phyloP scores from a whole-genome alignment of 2,797 vertebrate species.

The Ctenosaura bakeri region DNA sequence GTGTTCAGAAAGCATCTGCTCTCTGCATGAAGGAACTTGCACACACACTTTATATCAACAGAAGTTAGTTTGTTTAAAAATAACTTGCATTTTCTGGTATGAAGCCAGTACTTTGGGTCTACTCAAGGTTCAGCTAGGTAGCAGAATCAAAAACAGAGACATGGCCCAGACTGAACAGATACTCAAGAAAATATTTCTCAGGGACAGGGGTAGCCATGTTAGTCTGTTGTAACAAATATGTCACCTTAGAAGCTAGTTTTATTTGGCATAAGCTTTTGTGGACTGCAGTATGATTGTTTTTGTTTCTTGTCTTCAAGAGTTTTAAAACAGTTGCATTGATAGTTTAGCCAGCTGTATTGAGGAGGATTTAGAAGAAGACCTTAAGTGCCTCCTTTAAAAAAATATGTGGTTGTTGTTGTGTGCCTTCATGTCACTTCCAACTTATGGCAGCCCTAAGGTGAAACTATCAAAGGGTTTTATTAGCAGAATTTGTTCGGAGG shows the following conservation, averaged over 20 bases:
- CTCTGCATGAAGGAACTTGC: not conserved
- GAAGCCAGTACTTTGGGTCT: not conserved
- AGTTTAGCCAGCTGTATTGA: not conserved
- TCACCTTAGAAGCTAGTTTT: too few species aligned
- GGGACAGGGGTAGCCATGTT: too few species aligned
- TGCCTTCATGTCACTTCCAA: too few species aligned
- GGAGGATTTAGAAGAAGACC: not conserved
- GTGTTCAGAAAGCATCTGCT: not conserved
- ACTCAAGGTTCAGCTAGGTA: not conserved
- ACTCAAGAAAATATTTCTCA: too few species aligned
- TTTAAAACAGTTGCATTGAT: not conserved
- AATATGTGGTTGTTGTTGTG: not conserved
- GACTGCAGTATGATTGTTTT: not conserved
- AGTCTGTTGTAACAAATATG: too few species aligned
- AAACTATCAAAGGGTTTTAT: too few species aligned
- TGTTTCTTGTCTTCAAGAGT: not conserved
- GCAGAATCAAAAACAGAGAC: not conserved
- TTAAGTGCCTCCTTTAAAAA: not conserved
- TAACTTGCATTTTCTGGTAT: not conserved
- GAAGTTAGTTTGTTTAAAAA: slow-evolving; percentile 15
- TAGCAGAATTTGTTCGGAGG: too few species aligned
- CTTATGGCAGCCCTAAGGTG: too few species aligned
- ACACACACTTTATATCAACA: not conserved
- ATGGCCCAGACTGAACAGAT: not conserved
- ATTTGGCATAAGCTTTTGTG: too few species aligned